A percentile compares a stretch with the other conserved stretches of the same genome.
Evolutionary conservation across 1,140 invertebrate genomes (phyloP).

Genomic region (Temnothorax longispinosus): DNA sequence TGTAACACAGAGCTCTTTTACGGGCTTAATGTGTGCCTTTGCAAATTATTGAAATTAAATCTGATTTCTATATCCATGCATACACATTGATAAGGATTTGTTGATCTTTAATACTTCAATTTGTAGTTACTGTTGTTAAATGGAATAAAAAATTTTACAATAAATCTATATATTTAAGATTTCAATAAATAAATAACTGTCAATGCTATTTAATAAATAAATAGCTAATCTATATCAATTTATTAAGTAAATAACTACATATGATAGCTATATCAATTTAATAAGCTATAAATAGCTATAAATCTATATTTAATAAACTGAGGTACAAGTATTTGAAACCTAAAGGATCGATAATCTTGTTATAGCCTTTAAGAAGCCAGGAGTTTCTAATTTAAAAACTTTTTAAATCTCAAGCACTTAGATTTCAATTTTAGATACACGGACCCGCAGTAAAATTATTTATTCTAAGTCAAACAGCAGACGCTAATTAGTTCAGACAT

Average conservation of each 20-base stretch:
- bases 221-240: background rate
- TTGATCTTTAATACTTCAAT: background rate
- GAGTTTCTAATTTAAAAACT: background rate
- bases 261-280: background rate
- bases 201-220: constrained; percentile 1
- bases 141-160: background rate
- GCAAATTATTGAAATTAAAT: background rate
- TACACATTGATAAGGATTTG: background rate
- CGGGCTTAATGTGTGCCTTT: background rate
- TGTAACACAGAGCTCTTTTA: background rate
- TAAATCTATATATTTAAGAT: background rate
- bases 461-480: background rate
- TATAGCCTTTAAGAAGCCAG: background rate
- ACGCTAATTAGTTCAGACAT: background rate
- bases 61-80: background rate
- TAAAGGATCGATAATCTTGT: background rate
- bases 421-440: background rate
- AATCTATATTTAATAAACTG: background rate
- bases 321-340: background rate
- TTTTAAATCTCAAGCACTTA: background rate
- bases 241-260: background rate
- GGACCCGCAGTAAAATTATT: background rate
- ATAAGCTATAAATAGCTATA: background rate
- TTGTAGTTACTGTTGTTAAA: background rate
- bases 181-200: background rate